Evolutionary conservation across 2,888 invertebrate species (phyloP), one percentile per base, ranked within the genome.

Genomic region (Amphipyra tragopoginis): DNA sequence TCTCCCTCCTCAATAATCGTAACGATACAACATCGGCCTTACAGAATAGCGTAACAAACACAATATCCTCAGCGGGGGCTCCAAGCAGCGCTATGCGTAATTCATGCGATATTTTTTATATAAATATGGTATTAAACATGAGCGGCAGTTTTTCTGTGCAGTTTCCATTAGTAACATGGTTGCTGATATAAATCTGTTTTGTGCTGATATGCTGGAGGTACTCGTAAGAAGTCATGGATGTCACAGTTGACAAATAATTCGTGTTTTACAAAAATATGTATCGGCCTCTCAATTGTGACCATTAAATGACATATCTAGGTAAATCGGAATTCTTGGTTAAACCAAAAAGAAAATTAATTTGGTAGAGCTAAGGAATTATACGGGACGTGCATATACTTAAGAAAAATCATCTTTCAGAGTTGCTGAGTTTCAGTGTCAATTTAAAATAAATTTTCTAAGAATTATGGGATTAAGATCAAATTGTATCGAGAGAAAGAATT

Each of bases 51-150:
- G 15, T 55, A 4, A 7, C 54, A 55, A 29, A 34, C 55, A 36
- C 74, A 70, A 70, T 80, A 78, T 60, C 73, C 68, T 34, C 88
- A 86, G 88, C 87, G 71, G 86, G 88, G 79, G 52, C 70, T 70
- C 79, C 65, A 66, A 60, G 74, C 65, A 65, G 64, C 75, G 82
- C 77, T 86, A 86, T 85, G 83, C 84, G 84, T 87, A 85, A 88
- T 87, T 83, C 86, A 86, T 86, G 72, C 66, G 78, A 68, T 72
- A 83, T 78, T 87, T 88, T 87, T 85, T 81, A 79, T 72, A 75
- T 67, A 81, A 75, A 80, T 82, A 83, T 81, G 83, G 76, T 83
- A 80, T 83, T 82, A 81, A 78, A 77, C 81, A 75, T 79, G 77
- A 74, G 77, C 54, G 40, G 51, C 44, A 64, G 70, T 80, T 79